A percentile compares a stretch with the other conserved stretches of the same genome.
These are phyloP conservation scores for Cotesia congregata DNA, from an alignment of 2,888 invertebrate genomes.

Conservation along the genomic window DNA sequence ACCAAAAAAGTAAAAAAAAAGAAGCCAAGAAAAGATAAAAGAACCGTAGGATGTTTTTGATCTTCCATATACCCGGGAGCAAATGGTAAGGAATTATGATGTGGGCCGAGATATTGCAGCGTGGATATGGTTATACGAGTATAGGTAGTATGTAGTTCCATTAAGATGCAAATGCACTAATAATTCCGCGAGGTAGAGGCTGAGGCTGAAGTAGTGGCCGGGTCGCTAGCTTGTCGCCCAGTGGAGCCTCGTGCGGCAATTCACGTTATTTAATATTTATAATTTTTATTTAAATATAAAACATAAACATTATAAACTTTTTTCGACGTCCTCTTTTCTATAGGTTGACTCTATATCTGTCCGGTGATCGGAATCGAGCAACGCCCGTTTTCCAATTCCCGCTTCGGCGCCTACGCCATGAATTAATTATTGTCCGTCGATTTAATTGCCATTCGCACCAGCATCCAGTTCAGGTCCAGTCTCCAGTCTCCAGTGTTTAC, in stretches of 20 bases:
- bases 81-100: constrained; percentile 57
- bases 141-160: constrained; percentile 62
- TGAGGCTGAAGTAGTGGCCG: constrained; percentile 29
- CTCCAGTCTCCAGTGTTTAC: too few relatives aligned
- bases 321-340: constrained; percentile 37
- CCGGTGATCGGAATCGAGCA: constrained; percentile 32
- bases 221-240: constrained; percentile 59
- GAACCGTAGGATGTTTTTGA: constrained; percentile 31
- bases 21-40: not conserved
- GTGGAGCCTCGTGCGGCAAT: constrained; percentile 46
- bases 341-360: not conserved
- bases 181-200: constrained; percentile 57
- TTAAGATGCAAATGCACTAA: constrained; percentile 69
- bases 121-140: constrained; percentile 46
- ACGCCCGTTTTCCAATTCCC: constrained; percentile 61
- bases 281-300: not conserved
- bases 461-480: constrained; percentile 37
- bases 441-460: constrained; percentile 62
- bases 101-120: constrained; percentile 51
- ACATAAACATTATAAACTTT: constrained; percentile 45
- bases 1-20: not conserved
- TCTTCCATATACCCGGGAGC: constrained; percentile 53
- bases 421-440: constrained; percentile 63
- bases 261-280: constrained; percentile 17
- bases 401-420: constrained; percentile 60